A percentile compares a stretch with the other conserved stretches of the same genome.
phyloP scores from a whole-genome alignment of 2,113 vertebrate species.

The Oophaga pumilio region DNA sequence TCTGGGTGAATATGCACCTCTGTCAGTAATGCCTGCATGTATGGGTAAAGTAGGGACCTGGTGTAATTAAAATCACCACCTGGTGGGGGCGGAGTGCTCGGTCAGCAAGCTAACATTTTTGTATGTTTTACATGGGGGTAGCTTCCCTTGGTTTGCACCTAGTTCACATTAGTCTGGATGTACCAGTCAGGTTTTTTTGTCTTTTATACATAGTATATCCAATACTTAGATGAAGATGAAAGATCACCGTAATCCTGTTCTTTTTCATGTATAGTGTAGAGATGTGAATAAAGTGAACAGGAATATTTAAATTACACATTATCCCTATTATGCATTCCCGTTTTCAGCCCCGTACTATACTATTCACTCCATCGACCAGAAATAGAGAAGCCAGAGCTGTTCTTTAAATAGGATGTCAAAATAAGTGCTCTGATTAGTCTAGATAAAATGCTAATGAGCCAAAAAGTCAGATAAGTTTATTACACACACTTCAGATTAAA shows the following conservation, averaged over 20 bases:
- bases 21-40: too few relatives aligned
- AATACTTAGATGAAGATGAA: not conserved
- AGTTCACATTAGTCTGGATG: too few relatives aligned
- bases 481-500: not conserved
- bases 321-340: not conserved
- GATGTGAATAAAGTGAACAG: not conserved
- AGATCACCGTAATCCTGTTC: not conserved
- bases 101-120: too few relatives aligned
- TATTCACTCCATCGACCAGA: constrained; percentile 1
- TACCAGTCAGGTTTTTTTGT: too few relatives aligned
- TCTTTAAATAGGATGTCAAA: constrained; percentile 32
- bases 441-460: constrained; percentile 18
- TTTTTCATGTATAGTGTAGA: not conserved
- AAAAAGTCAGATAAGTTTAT: constrained; percentile 23
- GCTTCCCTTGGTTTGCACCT: too few relatives aligned
- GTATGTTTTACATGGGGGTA: too few relatives aligned
- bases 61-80: too few relatives aligned
- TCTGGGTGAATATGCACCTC: too few relatives aligned
- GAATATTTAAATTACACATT: not conserved
- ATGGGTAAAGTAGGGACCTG: too few relatives aligned
- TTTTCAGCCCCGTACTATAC: not conserved
- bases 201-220: too few relatives aligned
- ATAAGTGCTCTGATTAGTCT: not conserved
- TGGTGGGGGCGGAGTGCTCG: too few relatives aligned
- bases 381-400: not conserved